Evolutionary conservation across 1,140 invertebrate genomes (phyloP).

Genomic region (Hormaphis cornu): DNA sequence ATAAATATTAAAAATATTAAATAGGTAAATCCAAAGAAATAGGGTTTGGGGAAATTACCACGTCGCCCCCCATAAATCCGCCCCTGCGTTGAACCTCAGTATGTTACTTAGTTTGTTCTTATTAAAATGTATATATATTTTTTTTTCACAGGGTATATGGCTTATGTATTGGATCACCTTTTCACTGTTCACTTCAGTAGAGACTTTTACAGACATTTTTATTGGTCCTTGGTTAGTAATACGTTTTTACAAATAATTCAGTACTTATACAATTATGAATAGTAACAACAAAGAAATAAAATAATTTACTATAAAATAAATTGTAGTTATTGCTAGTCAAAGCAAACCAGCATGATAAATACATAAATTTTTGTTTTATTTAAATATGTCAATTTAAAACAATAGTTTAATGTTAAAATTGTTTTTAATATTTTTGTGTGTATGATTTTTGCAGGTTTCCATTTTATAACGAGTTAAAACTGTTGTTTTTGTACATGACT

Average conservation of each 20-base stretch:
- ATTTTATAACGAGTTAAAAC: constrained; percentile 23
- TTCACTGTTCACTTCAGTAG: constrained; percentile 15
- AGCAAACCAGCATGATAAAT: not conserved
- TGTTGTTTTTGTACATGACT: constrained; percentile 22
- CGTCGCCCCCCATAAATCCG: no score
- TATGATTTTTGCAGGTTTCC: not conserved
- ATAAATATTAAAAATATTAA: no score
- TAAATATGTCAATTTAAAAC: no score
- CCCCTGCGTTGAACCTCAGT: no score
- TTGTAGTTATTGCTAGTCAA: no score
- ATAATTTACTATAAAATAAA: no score
- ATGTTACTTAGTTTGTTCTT: not conserved
- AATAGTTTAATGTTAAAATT: no score
- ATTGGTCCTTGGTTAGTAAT: constrained; percentile 24
- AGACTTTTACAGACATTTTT: constrained; percentile 19
- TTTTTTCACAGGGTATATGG: constrained; percentile 17
- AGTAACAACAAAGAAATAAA: no score
- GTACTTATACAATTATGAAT: no score
- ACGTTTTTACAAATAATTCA: not conserved
- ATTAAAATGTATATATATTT: not conserved
- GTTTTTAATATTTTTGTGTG: not conserved
- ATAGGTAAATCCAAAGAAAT: no score
- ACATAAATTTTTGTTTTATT: no score
- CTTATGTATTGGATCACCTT: constrained; percentile 29
- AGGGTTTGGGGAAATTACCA: no score